Base-by-base conservation (phyloP, 2,797 vertebrate species). In the Fistularia commersonii region DNA sequence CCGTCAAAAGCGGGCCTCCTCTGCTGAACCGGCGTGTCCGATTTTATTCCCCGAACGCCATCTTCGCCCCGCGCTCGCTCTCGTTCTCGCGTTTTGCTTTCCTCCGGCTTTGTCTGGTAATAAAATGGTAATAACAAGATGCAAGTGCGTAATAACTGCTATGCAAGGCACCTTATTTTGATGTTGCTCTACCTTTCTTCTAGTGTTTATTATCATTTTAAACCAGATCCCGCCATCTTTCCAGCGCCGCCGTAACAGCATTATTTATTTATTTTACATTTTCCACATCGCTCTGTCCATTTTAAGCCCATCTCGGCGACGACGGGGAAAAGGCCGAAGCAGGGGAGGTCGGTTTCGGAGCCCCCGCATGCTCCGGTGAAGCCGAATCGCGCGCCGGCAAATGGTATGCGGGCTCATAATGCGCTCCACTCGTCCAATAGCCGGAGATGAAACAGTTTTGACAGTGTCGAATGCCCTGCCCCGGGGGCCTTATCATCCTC, bases 381-480 rank as follows among this genome's bases (percentile, higher is more conserved):
- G 81, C 78, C 54, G 58, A 79, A 84, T 86, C 67, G 31, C 61
- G 50, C 87, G 75, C 66, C 51, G 66, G 80, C 70, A 82, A 87
- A 88, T 85, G 78, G 81, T 81, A 84, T 76, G 77, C 81, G 70
- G 82, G 70, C 78, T 84, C 79, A 80, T 87, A 81, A 80, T 76
- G 76, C 56, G 79, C 77, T 80, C 71, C 70, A 78, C 78, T 85
- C 77, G 58, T 88, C 76, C 86, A 88, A 85, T 83, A 79, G 83
- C 74, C 54, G 11, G 64, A 72, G 75, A 84, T 71, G 72, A 85
- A 87, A 80, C 71, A 73, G 80, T 86, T 89, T 86, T 87, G 84
- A 86, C 79, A 82, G 85, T 85, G 80, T 85, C 65, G 83, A 85
- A 87, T 82, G 79, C 69, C 85, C 74, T 79, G 76, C 79, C 77